A percentile compares a stretch with the other conserved stretches of the same genome.
phyloP scores from a whole-genome alignment of 2,113 vertebrate genomes.

The Anolis sagrei region DNA sequence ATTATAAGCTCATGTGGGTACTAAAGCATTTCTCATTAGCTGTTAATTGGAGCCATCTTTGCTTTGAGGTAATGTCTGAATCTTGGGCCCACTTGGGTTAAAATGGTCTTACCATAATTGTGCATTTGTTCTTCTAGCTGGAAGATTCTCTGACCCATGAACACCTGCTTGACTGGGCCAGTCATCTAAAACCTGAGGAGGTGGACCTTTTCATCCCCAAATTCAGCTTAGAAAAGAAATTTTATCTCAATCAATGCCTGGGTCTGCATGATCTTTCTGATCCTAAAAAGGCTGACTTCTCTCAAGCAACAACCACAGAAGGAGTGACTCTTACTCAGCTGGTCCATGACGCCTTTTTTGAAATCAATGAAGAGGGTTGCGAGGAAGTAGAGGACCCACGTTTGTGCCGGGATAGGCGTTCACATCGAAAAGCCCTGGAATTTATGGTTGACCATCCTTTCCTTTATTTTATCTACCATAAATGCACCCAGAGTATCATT shows the following conservation, averaged over 20 bases:
- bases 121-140: slow-evolving; percentile 55
- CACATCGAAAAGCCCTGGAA: background rate
- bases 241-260: slow-evolving; percentile 63
- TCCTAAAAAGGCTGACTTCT: slow-evolving; percentile 72
- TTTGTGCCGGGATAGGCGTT: background rate
- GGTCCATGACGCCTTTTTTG: background rate
- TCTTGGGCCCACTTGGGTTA: background rate
- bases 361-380: slow-evolving; percentile 9
- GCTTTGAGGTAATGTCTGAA: background rate
- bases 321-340: background rate
- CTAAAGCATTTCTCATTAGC: background rate
- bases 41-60: background rate
- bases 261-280: slow-evolving; percentile 70
- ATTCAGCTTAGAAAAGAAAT: slow-evolving; percentile 74
- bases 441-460: background rate
- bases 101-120: background rate
- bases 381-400: background rate
- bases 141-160: slow-evolving; percentile 58
- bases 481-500: background rate
- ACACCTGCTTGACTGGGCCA: slow-evolving; percentile 70
- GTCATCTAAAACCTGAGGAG: slow-evolving; percentile 53
- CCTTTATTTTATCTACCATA: background rate
- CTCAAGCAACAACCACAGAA: background rate
- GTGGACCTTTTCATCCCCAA: slow-evolving; percentile 73
- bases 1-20: background rate